These are phyloP conservation scores for Bos javanicus DNA, from an alignment of 2,113 vertebrate genomes.

Conservation along the genomic window DNA sequence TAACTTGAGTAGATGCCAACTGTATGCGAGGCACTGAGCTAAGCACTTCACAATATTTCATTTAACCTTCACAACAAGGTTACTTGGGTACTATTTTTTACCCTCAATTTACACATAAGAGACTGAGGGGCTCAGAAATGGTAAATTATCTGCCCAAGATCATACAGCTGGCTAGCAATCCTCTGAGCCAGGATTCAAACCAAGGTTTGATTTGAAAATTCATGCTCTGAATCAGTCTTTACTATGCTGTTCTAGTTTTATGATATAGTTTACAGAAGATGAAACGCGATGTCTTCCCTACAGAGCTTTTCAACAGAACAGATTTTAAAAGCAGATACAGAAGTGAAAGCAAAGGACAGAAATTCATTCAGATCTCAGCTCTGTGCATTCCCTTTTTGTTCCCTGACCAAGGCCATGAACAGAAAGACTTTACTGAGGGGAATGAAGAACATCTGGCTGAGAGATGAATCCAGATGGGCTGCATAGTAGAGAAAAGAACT, in stretches of 20 bases:
- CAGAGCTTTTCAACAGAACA: constrained; percentile 1
- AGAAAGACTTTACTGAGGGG: neutral
- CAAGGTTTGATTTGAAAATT: neutral
- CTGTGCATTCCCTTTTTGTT: neutral
- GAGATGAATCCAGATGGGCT: neutral
- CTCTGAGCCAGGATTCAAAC: constrained; percentile 25
- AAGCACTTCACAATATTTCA: neutral
- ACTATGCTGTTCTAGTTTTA: constrained; percentile 2
- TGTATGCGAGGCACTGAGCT: neutral
- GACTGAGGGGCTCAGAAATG: neutral
- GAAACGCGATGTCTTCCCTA: neutral
- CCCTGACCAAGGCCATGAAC: neutral
- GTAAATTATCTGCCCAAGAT: neutral
- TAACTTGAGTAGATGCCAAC: neutral
- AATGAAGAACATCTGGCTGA: constrained; percentile 38
- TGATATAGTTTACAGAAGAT: neutral
- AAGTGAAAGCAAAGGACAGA: constrained; percentile 3
- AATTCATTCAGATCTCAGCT: neutral
- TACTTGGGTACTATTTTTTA: constrained; percentile 26
- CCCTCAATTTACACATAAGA: neutral
- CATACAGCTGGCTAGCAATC: neutral
- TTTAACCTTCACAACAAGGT: neutral
- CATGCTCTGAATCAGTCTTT: neutral
- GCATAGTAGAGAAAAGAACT: constrained; percentile 8
- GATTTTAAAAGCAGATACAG: constrained; percentile 18